Conservation (phyloP, 2,888 invertebrate genomes). For the Lathronympha strigana region DNA sequence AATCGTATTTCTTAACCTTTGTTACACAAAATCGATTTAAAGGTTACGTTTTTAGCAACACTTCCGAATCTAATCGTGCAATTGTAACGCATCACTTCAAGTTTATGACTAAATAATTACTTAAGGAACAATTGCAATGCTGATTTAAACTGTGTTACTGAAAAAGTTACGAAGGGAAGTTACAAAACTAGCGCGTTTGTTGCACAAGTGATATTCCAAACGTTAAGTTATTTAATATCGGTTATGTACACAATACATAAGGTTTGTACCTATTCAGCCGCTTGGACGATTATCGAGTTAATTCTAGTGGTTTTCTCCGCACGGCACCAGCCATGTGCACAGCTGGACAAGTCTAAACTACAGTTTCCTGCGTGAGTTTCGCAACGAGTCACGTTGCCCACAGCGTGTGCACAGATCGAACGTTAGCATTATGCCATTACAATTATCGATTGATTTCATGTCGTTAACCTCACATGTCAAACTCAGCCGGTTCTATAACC, state of each 20-base stretch:
- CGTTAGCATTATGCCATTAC: constrained; percentile 49
- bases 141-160: not conserved
- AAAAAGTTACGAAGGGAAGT: constrained; percentile 3
- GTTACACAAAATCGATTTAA: constrained; percentile 56
- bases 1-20: constrained; percentile 69
- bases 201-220: not conserved
- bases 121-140: constrained; percentile 9
- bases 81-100: constrained; percentile 22
- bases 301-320: constrained; percentile 6
- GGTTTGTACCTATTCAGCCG: no score
- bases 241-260: not conserved
- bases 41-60: constrained; percentile 66
- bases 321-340: not conserved
- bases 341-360: constrained; percentile 17
- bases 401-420: constrained; percentile 52
- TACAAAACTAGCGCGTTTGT: not conserved
- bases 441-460: constrained; percentile 49
- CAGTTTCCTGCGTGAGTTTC: constrained; percentile 47
- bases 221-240: not conserved
- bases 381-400: constrained; percentile 60
- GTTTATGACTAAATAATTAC: constrained; percentile 16
- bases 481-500: constrained; percentile 38
- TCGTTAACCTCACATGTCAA: constrained; percentile 53
- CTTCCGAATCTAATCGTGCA: constrained; percentile 51
- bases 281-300: no score